Evolutionary conservation across 2,797 vertebrate species (phyloP).

Genomic region (Catharus ustulatus): DNA sequence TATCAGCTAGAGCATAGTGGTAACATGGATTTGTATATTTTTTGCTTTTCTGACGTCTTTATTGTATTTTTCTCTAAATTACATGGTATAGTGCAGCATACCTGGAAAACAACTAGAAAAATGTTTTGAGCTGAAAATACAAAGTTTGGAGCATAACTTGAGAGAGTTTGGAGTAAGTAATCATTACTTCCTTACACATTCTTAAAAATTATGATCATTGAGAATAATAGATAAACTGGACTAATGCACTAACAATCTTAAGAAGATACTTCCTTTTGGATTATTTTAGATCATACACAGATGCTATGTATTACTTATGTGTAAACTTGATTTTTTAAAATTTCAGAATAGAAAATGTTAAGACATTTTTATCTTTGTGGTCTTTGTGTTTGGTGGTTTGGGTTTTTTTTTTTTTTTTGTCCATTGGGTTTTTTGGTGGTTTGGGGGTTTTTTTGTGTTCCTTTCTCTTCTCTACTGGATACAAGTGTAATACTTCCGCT

Average conservation of each 20-base stretch:
- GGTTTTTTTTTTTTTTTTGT: not conserved
- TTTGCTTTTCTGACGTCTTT: not conserved
- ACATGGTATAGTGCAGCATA: not conserved
- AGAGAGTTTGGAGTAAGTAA: not conserved
- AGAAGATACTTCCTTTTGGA: constrained; percentile 1
- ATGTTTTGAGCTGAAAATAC: not conserved
- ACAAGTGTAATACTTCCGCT: not conserved
- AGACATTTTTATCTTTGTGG: not conserved
- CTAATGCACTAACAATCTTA: not conserved
- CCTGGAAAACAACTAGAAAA: not conserved
- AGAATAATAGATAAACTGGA: not conserved
- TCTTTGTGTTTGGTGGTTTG: not conserved
- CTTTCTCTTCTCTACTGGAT: not conserved
- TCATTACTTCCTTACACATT: not conserved
- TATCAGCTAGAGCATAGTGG: not conserved
- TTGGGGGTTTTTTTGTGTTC: not conserved
- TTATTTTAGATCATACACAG: not conserved
- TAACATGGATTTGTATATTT: not conserved
- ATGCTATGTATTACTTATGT: constrained; percentile 3
- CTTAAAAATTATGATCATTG: not conserved
- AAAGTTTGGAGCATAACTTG: not conserved
- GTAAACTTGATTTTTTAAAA: not conserved
- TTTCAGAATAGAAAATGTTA: not conserved
- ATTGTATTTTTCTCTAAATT: not conserved
- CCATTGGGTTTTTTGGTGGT: not conserved